Evolutionary conservation across 2,888 invertebrate genomes (phyloP), one percentile per base, ranked within the genome.

Genomic region (Heliconius ethilla): DNA sequence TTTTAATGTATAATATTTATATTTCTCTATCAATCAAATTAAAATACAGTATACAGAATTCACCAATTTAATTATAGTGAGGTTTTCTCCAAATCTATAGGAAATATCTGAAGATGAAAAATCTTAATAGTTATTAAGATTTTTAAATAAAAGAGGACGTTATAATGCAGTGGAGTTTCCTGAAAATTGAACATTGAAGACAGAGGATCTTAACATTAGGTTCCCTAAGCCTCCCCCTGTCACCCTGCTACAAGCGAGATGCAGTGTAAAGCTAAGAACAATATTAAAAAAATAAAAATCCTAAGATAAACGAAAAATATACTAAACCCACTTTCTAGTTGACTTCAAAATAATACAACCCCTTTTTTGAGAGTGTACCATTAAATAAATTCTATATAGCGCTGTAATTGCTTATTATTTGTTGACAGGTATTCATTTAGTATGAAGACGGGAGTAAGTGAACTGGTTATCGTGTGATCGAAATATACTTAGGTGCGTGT

Each of bases 391-490:
- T 69, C 55, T 76, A 78, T 80, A 78, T 74, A 77, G 62, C 75
- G 70, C 77, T 40, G 63, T 80, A 78, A 80, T 77, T 77, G 77
- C 66, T 76, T 81, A 84, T 82, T 81, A 83, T 82, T 80, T 72
- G 84, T 82, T 81, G 83, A 83, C 86, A 87, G 83, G 87, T 84
- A 88, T 87, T 87, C 84, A 88, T 88, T 88, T 84, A 81, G 75
- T 70, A 45, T n/a, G 3, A 59, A 33, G 25, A 79, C 72, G 63
- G 76, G 75, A 77, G 75, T 77, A 45, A 66, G 73, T 76, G 55
- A 66, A 67, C 70, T 66, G 70, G 79, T 75, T 33, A 70, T 33
- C 63, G 72, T 77, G 75, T 75, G 45, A 51, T 51, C 51, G 9
- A 9, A 51, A 51, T 22, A 51, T 51, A 51, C 51, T 51, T 51